Base-by-base conservation (phyloP, 2,113 vertebrate species). In the Romanogobio albipinnatus region DNA sequence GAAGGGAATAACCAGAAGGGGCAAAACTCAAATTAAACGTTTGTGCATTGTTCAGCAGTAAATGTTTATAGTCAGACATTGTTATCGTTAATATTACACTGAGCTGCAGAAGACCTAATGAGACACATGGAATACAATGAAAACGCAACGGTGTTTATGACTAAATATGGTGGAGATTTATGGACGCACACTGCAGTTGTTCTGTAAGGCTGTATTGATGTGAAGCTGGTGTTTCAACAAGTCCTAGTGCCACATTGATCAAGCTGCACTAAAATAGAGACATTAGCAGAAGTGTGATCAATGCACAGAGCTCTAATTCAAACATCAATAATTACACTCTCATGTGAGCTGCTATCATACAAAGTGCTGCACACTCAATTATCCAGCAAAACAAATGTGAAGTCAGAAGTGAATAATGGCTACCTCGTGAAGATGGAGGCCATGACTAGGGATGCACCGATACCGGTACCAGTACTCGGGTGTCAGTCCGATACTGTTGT, bases 291-390 rank as follows among this genome's bases (percentile, higher is more conserved):
- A 80, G 83, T 85, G 78, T 76, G 74, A 86, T 86, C 86, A 49
- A 92, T 90, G 91, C 88, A 90, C 89, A 84, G 39, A 22, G 8
- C 85, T 76, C 84, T 89, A 87, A 91, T 84, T 59, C 77, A 75
- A 70, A 88, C 64, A 29, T 80, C 58, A 79, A 83, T 75, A 56
- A 84, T 56, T 76, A 84, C 74, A 80, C 53, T 58, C 85, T 70
- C 83, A 61, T 81, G 85, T 85, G 64, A 82, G 85, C 75, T 80
- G 86, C 81, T 85, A 64, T 80, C 75, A 70, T 75, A 58, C 80
- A 74, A 84, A 43, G 45, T 68, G 22, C 43, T 58, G 80, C 64
- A 24, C 33, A 82, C 66, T 82, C 80, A 70, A 82, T 82, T 82
- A 82, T n/a, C 61, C 24, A n/a, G 15, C 19, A 68, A 81, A 81